Evolutionary conservation across 2,888 invertebrate species (phyloP), one percentile per base, ranked within the genome.

Genomic region (Torymus aiolomorphi): DNA sequence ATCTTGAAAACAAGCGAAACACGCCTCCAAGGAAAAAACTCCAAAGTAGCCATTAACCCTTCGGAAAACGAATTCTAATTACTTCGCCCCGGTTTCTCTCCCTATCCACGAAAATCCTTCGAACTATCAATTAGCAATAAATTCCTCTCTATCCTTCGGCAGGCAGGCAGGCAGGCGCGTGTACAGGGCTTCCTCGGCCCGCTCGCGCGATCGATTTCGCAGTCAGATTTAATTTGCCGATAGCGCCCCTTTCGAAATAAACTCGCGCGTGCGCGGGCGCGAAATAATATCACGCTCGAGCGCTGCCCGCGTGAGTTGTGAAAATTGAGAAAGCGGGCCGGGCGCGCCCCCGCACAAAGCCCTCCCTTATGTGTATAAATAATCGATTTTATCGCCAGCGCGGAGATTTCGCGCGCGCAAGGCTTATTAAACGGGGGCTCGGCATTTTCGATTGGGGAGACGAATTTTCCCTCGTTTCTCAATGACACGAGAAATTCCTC

Each of bases 211-310:
- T 70, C 57, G 69, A 31, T 57, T 54, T 56, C 31, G 54, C 63
- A 56, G 63, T 73, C 73, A 42, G 73, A 73, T 73, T 73, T 73
- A 73, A 73, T 73, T 73, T 73, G 54, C 63, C 73, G 73, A 73
- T 73, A 72, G 54, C 13, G 20, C 24, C 67, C 14, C 63, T 14
- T 49, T 14, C 18, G 20, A 18, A 70, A 70, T 24, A 56, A 52
- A 51, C 2, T 12, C 49, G 59, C 59, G 24, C 61, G n/a, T n/a
- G 20, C 20, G 20, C 20, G 20, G 20, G 31, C 31, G 31, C 61
- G 62, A 72, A 72, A 62, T 72, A 72, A 72, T 62, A 62, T 72
- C 62, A 24, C 62, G 52, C 52, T 51, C 62, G 49, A 62, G 72
- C 31, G 16, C 52, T 31, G 31, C 31, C 31, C 31, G 52, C 52